Conservation (phyloP, 2,113 vertebrate species). For the Suricata suricatta region DNA sequence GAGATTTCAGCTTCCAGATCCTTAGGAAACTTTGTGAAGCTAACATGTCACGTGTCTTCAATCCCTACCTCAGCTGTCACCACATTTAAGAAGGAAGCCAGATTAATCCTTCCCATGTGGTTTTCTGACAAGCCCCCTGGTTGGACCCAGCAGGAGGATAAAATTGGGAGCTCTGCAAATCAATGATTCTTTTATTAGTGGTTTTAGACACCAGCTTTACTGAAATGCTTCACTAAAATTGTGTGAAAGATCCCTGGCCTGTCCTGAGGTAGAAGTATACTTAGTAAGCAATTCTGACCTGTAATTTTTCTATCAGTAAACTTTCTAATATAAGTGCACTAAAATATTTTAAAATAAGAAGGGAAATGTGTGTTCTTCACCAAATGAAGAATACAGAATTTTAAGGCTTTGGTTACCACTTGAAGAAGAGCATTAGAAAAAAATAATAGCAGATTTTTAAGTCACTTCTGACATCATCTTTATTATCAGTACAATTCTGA, state of each 20-base stretch:
- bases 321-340: not conserved
- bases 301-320: not conserved
- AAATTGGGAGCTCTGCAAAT: not conserved
- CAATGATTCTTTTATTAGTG: not conserved
- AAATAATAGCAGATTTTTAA: not conserved
- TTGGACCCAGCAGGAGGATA: not conserved
- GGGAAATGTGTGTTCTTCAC: not conserved
- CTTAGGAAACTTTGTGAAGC: not conserved
- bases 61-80: not conserved
- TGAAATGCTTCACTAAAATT: not conserved
- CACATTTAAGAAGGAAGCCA: not conserved
- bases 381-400: not conserved
- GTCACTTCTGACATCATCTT: not conserved
- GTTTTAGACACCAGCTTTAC: not conserved
- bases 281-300: not conserved
- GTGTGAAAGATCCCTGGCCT: not conserved
- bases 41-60: not conserved
- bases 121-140: not conserved
- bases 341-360: not conserved
- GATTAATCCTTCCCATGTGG: not conserved
- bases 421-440: not conserved
- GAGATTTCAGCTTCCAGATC: not conserved
- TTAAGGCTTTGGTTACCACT: not conserved
- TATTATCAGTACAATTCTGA: conserved; percentile 62
- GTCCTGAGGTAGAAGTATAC: not conserved